These are phyloP conservation scores for Ligdia adustata DNA, from an alignment of 2,888 invertebrate genomes.

Conservation along the genomic window DNA sequence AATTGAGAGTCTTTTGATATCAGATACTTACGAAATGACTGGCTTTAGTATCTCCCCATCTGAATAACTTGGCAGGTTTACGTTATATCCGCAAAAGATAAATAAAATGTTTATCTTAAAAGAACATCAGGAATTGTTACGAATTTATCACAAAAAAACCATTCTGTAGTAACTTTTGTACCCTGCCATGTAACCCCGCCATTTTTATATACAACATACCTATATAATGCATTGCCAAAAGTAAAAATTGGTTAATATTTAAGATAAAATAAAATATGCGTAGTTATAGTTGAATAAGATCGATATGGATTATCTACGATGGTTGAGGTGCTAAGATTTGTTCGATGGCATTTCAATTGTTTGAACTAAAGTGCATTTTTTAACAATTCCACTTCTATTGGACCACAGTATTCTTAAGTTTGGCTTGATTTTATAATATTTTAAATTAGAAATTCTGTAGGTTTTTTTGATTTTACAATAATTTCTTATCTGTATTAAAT, in stretches of 20 bases:
- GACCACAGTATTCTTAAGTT: conserved; percentile 20
- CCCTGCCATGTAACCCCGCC: conserved; percentile 4
- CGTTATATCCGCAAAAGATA: not conserved
- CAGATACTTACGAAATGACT: not conserved
- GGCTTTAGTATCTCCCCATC: conserved; percentile 4
- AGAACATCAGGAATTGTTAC: not conserved
- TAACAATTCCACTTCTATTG: conserved; percentile 31
- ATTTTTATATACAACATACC: too few relatives aligned
- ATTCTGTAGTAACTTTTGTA: not conserved
- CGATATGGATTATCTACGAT: conserved; percentile 54
- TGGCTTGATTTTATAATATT: conserved; percentile 4
- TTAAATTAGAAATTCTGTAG: not conserved
- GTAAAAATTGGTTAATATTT: conserved; percentile 47
- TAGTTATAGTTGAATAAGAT: conserved; percentile 48
- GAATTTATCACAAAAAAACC: not conserved
- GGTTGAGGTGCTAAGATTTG: conserved; percentile 62
- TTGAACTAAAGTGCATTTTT: conserved; percentile 25
- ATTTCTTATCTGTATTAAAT: not conserved
- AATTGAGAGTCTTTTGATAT: too few relatives aligned
- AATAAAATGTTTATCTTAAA: not conserved
- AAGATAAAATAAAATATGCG: conserved; percentile 39
- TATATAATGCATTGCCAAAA: conserved; percentile 42
- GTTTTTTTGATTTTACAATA: not conserved
- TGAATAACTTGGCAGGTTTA: conserved; percentile 8
- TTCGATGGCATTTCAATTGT: conserved; percentile 45